A percentile compares a stretch with the other conserved stretches of the same genome.
Evolutionary conservation across 2,113 vertebrate genomes (phyloP).

Genomic region (Leiothrix lutea): DNA sequence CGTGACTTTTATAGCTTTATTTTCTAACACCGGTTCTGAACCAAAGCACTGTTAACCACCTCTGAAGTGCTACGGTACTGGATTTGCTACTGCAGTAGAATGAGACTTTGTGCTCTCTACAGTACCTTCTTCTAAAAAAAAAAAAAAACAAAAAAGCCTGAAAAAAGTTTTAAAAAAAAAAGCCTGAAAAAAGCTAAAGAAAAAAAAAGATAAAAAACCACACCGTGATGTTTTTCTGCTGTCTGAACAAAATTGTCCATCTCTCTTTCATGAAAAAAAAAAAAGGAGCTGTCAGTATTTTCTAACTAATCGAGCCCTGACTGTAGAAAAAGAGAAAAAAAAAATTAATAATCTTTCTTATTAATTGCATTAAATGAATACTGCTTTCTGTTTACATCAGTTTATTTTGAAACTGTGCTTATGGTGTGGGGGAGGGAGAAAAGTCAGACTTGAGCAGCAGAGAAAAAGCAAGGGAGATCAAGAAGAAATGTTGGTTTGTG

Average conservation of each 20-base stretch:
- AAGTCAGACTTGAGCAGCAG: conserved; percentile 2
- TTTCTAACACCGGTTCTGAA: conserved; percentile 63
- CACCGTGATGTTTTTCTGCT: background rate
- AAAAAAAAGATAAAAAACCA: background rate
- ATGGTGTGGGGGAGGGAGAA: background rate
- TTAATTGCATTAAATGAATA: conserved; percentile 59
- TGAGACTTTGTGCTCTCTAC: conserved; percentile 30
- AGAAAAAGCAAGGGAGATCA: background rate
- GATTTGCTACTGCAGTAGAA: background rate
- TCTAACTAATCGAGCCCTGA: conserved; percentile 17
- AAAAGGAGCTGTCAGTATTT: conserved; percentile 38
- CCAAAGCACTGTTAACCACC: conserved; percentile 61
- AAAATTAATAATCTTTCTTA: conserved; percentile 1
- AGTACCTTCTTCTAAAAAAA: background rate
- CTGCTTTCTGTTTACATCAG: conserved; percentile 47
- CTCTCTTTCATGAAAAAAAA: background rate
- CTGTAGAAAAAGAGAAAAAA: conserved; percentile 35
- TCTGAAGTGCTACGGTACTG: conserved; percentile 41
- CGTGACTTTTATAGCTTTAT: conserved; percentile 64
- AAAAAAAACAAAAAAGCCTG: background rate
- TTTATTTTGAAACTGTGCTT: conserved; percentile 47
- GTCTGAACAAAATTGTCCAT: conserved; percentile 1
- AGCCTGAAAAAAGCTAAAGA: background rate
- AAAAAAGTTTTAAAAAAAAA: background rate
- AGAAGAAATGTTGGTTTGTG: background rate